These are phyloP conservation scores for Hydropotes inermis DNA, from an alignment of 2,113 vertebrate species.

Conservation along the genomic window DNA sequence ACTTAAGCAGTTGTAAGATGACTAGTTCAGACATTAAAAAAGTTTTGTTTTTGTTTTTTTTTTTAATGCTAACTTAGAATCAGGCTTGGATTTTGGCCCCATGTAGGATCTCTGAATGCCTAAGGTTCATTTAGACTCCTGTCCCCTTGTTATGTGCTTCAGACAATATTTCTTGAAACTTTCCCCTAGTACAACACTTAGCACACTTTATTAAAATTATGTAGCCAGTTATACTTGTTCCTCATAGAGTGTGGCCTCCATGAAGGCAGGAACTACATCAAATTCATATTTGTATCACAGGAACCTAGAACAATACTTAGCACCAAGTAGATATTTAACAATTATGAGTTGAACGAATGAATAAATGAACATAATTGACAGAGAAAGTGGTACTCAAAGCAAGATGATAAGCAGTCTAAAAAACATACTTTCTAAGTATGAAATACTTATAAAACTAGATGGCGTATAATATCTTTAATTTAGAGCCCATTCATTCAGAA, in stretches of 20 bases:
- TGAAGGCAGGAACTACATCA: not conserved
- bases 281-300: not conserved
- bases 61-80: not conserved
- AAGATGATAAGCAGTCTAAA: not conserved
- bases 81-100: not conserved
- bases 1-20: not conserved
- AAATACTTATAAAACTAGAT: not conserved
- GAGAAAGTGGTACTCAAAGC: not conserved
- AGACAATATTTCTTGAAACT: not conserved
- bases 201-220: not conserved
- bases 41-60: not conserved
- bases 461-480: not conserved
- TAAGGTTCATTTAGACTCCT: not conserved
- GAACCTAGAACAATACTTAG: not conserved
- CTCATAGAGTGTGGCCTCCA: not conserved
- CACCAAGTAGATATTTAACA: not conserved
- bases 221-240: not conserved
- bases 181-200: not conserved
- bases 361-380: not conserved
- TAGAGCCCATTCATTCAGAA: not conserved
- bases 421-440: not conserved
- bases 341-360: not conserved
- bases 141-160: not conserved
- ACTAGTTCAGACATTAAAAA: not conserved
- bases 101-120: not conserved